Percentiles rank a stretch among this genome's conserved stretches.
Conservation (phyloP, 2,797 vertebrate species). For the Gallinago stenura region DNA sequence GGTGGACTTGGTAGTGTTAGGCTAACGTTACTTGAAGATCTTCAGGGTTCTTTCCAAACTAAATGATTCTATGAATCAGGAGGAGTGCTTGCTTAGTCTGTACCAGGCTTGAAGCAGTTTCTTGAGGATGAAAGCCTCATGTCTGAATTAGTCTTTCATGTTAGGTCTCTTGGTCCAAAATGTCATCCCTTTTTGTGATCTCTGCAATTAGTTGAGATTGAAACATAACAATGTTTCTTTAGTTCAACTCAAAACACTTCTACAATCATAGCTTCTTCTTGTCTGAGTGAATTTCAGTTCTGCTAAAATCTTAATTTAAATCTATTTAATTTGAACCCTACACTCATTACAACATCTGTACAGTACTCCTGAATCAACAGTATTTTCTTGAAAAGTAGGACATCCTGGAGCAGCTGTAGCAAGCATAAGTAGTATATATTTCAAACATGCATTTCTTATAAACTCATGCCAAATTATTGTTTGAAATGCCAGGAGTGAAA, state of each 20-base stretch:
- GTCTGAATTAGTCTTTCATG: neutral
- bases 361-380: neutral
- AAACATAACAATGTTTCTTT: neutral
- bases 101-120: neutral
- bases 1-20: neutral
- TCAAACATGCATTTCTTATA: neutral
- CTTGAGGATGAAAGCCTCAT: neutral
- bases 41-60: neutral
- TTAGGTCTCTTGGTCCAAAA: neutral
- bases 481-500: neutral
- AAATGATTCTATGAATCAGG: neutral
- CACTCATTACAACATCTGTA: neutral
- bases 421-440: neutral
- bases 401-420: neutral
- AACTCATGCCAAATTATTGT: neutral
- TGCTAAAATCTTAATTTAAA: neutral
- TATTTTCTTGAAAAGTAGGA: neutral
- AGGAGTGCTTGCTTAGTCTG: accelerated
- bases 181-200: neutral
- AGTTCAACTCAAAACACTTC: neutral
- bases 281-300: neutral
- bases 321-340: neutral
- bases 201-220: neutral
- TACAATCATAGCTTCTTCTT: neutral
- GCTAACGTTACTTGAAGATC: neutral